phyloP scores from a whole-genome alignment of 2,113 vertebrate species.

The Charadrius vociferus region DNA sequence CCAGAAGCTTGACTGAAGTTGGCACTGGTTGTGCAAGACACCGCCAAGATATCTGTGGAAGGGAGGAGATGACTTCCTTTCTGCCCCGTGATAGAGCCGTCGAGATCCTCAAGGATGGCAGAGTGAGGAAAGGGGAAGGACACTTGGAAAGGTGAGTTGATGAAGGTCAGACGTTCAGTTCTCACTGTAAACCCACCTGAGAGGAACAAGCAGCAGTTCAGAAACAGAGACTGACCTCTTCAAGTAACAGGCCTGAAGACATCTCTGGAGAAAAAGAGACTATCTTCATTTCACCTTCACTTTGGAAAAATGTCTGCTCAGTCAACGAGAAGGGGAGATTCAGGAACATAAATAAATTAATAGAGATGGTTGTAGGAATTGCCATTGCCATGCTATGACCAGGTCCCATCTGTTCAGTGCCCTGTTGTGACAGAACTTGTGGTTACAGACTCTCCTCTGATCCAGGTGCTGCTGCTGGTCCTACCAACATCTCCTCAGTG shows the following conservation, averaged over 20 bases:
- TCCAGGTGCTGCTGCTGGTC: not conserved
- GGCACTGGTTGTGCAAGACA: slow-evolving; percentile 46
- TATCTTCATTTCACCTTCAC: not conserved
- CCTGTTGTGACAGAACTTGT: not conserved
- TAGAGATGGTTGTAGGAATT: not conserved
- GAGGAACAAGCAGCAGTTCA: not conserved
- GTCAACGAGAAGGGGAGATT: not conserved
- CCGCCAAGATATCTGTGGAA: slow-evolving; percentile 47
- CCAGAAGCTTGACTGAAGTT: slow-evolving; percentile 54
- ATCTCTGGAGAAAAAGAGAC: not conserved
- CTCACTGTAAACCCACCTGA: slow-evolving; percentile 78
- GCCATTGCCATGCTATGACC: not conserved
- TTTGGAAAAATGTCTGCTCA: not conserved
- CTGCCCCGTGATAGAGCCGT: slow-evolving; percentile 70
- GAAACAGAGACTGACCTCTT: not conserved
- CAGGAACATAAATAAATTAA: not conserved
- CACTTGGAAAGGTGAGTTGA: slow-evolving; percentile 64
- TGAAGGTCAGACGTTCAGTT: slow-evolving; percentile 53
- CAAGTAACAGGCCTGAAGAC: not conserved
- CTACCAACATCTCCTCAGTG: not conserved
- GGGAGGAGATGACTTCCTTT: slow-evolving; percentile 61
- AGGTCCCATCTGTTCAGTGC: not conserved
- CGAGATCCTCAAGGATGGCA: slow-evolving; percentile 73
- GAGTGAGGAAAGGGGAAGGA: slow-evolving; percentile 77
- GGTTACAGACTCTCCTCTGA: not conserved